Conservation (phyloP, 2,113 vertebrate genomes). For the Oncorhynchus kisutch region DNA sequence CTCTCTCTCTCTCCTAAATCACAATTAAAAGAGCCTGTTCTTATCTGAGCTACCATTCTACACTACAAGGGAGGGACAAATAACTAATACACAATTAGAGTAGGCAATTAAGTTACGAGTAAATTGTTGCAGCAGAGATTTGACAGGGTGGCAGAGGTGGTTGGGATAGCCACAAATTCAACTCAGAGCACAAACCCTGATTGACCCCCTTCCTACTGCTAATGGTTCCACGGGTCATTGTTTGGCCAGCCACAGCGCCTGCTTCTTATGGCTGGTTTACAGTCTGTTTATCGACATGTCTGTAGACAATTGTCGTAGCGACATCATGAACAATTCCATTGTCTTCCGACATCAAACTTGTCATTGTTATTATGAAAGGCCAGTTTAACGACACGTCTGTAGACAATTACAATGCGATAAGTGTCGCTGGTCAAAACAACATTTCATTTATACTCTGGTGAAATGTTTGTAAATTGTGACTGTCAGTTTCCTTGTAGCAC, state of each 20-base stretch:
- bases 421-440: too few relatives aligned
- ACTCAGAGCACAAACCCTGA: conserved; percentile 51
- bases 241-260: conserved; percentile 3
- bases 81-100: conserved; percentile 58
- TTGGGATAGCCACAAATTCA: conserved; percentile 49
- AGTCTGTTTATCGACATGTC: too few relatives aligned
- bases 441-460: too few relatives aligned
- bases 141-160: conserved; percentile 37
- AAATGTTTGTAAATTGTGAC: too few relatives aligned
- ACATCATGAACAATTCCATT: too few relatives aligned
- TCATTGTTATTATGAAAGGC: too few relatives aligned
- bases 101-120: conserved; percentile 68
- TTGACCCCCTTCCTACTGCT: conserved; percentile 27
- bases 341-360: too few relatives aligned
- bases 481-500: too few relatives aligned
- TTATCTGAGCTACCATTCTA: conserved; percentile 38
- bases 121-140: conserved; percentile 23
- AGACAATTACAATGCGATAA: too few relatives aligned
- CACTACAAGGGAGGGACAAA: conserved; percentile 49
- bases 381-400: too few relatives aligned
- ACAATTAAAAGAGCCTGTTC: conserved; percentile 44
- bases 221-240: neutral
- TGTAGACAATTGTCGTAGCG: too few relatives aligned
- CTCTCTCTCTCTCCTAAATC: conserved; percentile 26
- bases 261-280: neutral